Evolutionary conservation across 2,888 invertebrate genomes (phyloP), one percentile per base, ranked within the genome.

Genomic region (Helleia helle): DNA sequence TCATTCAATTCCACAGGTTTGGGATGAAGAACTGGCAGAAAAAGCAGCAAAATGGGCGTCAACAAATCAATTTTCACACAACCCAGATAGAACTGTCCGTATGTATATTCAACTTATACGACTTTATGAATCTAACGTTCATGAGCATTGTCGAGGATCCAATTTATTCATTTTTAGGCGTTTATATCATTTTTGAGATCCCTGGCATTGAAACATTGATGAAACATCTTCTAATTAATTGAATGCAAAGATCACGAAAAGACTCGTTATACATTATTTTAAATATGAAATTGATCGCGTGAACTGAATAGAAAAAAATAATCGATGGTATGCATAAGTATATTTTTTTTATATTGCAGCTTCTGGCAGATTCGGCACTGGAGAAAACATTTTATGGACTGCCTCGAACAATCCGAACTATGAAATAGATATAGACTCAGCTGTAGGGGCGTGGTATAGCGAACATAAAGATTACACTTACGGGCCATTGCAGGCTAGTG

Each of bases 361-460:
- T 9, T 75, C 81, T 0, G 55, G 59, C 1, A 65, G 71, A 47
- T 83, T 72, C 43, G 17, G 1, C 1, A 65, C 68, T 0, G 81
- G 83, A 0, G 81, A 83, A 47, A 81, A 81, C 45, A 49, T 80
- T n/a, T 72, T 65, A 49, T 57, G 54, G 58, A 62, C 51, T 36
- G 52, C 52, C 1, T 69, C 72, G 2, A 67, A 65, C 1, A 46
- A 55, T 25, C 15, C 14, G 0, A 50, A 48, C 0, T 46, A 48
- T 43, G 52, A 61, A 11, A 42, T 80, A 1, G 49, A 69, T 17
- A 49, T 63, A 0, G 58, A 67, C 3, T 25, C 11, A 1, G 58
- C 65, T 0, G 24, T 74, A 4, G 41, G 54, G 0, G 31, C 54
- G 1, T 81, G 83, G 83, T 81, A 74, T 47, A 48, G 55, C 1